These are phyloP conservation scores for Pardosa pseudoannulata DNA, from an alignment of 2,888 invertebrate genomes.

Conservation along the genomic window DNA sequence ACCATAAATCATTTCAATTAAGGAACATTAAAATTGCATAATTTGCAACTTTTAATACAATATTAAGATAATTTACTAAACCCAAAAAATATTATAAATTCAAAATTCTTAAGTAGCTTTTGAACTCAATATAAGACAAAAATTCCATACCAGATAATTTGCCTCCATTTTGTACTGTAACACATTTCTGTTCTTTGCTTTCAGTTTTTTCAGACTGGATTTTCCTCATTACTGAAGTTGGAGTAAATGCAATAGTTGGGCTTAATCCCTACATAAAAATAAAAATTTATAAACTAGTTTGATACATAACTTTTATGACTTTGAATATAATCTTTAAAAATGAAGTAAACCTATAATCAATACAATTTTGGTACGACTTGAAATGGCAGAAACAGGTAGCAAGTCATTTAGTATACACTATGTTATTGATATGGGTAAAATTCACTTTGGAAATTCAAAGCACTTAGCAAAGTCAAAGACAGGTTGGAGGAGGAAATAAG, in stretches of 20 bases:
- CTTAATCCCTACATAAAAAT: conserved; percentile 49
- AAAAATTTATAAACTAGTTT: not conserved
- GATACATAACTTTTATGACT: too few relatives aligned
- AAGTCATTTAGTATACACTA: too few relatives aligned
- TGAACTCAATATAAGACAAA: not conserved
- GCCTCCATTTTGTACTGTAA: conserved; percentile 47
- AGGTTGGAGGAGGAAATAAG: too few relatives aligned
- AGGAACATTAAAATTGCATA: too few relatives aligned
- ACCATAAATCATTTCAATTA: too few relatives aligned
- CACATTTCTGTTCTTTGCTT: conserved; percentile 56
- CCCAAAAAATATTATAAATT: too few relatives aligned
- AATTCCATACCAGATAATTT: conserved; percentile 26
- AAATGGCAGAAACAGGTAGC: not conserved
- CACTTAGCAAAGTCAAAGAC: too few relatives aligned
- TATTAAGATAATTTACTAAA: too few relatives aligned
- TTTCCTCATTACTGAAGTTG: conserved; percentile 94
- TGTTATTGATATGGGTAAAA: too few relatives aligned
- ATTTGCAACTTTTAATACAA: too few relatives aligned
- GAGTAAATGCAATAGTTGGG: conserved; percentile 83
- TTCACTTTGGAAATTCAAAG: too few relatives aligned
- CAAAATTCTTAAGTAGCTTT: not conserved
- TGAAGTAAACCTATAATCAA: not conserved
- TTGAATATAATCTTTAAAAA: not conserved
- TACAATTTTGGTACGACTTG: not conserved
- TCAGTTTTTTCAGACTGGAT: conserved; percentile 93